A percentile compares a stretch with the other conserved stretches of the same genome.
These are phyloP conservation scores for Nothoprocta perdicaria DNA, from an alignment of 2,113 vertebrate species.

Conservation along the genomic window DNA sequence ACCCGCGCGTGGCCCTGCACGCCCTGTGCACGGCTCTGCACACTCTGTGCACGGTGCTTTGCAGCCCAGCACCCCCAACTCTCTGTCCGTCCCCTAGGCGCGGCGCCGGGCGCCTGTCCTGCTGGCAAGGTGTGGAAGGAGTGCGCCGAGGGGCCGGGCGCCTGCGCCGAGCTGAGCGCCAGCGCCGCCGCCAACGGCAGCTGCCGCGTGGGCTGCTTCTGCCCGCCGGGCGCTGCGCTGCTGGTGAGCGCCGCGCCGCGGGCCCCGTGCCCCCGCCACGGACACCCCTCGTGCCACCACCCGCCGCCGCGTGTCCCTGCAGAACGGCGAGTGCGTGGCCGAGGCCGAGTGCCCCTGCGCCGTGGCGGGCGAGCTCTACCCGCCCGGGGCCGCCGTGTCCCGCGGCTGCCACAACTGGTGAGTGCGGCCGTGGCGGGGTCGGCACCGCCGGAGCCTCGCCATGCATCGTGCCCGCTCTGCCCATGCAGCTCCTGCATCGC, in stretches of 20 bases:
- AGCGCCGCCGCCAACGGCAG: slow-evolving; percentile 22
- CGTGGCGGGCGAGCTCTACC: slow-evolving; percentile 72
- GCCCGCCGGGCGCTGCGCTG: slow-evolving; percentile 70
- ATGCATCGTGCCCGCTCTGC: too few species aligned
- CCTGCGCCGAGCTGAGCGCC: slow-evolving; percentile 79
- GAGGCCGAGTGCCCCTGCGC: slow-evolving; percentile 80
- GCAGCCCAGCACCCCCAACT: too few species aligned
- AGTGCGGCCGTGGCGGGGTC: not conserved
- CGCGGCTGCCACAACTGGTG: slow-evolving; percentile 87
- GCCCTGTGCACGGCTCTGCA: too few species aligned
- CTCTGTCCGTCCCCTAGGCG: slow-evolving; percentile 23
- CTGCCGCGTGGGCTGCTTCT: slow-evolving; percentile 86
- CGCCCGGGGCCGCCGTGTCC: slow-evolving; percentile 73
- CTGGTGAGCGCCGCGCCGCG: slow-evolving; percentile 71
- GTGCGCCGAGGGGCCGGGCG: slow-evolving; percentile 76
- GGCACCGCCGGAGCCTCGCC: not conserved
- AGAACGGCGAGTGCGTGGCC: slow-evolving; percentile 77
- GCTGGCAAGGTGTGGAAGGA: slow-evolving; percentile 80
- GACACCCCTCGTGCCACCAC: not conserved
- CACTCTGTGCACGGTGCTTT: too few species aligned
- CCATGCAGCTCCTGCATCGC: slow-evolving; percentile 81
- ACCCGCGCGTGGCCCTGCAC: too few species aligned
- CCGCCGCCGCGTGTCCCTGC: not conserved
- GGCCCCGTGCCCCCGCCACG: not conserved
- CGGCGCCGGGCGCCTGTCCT: slow-evolving; percentile 72